Percentiles rank a stretch among this genome's conserved stretches.
Conservation (phyloP, 2,888 invertebrate species). For the Hemaris fuciformis region DNA sequence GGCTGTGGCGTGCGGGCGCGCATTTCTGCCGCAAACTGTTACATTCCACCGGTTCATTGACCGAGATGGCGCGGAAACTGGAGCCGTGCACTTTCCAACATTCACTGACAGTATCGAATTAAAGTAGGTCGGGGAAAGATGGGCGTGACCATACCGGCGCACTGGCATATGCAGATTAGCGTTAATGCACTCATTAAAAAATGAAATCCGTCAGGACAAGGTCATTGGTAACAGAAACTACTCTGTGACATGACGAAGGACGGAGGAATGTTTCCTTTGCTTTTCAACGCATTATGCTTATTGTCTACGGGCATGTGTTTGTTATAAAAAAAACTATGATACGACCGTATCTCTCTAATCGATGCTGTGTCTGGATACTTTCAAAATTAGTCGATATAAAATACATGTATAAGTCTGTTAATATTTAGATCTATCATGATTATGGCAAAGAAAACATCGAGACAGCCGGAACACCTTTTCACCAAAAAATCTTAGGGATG, state of each 20-base stretch:
- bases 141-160: slow-evolving; percentile 6
- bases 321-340: too few species aligned
- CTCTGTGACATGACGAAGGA: not conserved
- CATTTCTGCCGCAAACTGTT: slow-evolving; percentile 19
- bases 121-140: slow-evolving; percentile 31
- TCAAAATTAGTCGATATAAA: too few species aligned
- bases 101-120: slow-evolving; percentile 30
- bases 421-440: too few species aligned
- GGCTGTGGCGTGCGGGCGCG: slow-evolving; percentile 15
- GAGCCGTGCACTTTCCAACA: slow-evolving; percentile 39
- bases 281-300: too few species aligned
- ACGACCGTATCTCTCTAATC: too few species aligned
- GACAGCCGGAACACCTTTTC: too few species aligned
- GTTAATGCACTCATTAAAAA: not conserved
- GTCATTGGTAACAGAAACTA: not conserved
- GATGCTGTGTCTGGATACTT: too few species aligned
- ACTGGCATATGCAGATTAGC: slow-evolving; percentile 4
- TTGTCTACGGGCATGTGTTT: too few species aligned
- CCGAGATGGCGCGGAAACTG: slow-evolving; percentile 37
- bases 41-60: slow-evolving; percentile 38
- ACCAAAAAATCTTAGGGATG: too few species aligned
- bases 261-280: too few species aligned
- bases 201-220: not conserved
- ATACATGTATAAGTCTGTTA: too few species aligned
- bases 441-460: too few species aligned